These are phyloP conservation scores for Gobio gobio DNA, from an alignment of 2,113 vertebrate species.

Conservation along the genomic window DNA sequence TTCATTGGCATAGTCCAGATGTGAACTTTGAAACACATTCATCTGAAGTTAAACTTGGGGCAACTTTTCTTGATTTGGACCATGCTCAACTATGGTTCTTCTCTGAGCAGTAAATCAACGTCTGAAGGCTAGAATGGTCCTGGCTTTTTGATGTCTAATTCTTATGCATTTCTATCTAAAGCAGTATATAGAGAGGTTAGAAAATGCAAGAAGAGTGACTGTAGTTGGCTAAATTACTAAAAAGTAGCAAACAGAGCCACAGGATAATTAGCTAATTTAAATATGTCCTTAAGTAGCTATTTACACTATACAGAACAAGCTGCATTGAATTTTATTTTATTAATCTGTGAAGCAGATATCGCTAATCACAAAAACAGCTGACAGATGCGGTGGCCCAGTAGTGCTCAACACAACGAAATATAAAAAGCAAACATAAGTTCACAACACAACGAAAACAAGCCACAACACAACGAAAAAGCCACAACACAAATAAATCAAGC, in stretches of 20 bases:
- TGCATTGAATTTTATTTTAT: background rate
- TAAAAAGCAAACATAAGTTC: too few species aligned
- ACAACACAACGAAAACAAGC: too few species aligned
- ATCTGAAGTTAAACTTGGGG: background rate
- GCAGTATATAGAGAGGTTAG: background rate
- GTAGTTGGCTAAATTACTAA: background rate
- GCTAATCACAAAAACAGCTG: background rate
- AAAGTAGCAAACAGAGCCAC: background rate
- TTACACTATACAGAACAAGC: background rate
- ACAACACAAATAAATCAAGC: too few species aligned
- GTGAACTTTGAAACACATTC: too few species aligned
- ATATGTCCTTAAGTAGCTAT: background rate
- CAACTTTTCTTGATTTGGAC: conserved; percentile 3
- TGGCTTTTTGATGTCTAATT: background rate
- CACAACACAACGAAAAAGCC: too few species aligned
- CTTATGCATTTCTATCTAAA: background rate
- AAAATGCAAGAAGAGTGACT: background rate
- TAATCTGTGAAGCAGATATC: background rate
- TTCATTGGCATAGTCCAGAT: too few species aligned
- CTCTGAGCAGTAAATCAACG: background rate
- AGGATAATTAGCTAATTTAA: background rate
- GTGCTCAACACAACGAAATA: too few species aligned
- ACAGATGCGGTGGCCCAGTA: too few species aligned
- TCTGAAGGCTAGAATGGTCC: background rate
- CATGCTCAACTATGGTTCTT: background rate